Conservation (phyloP, 2,113 vertebrate genomes). For the Physeter macrocephalus region DNA sequence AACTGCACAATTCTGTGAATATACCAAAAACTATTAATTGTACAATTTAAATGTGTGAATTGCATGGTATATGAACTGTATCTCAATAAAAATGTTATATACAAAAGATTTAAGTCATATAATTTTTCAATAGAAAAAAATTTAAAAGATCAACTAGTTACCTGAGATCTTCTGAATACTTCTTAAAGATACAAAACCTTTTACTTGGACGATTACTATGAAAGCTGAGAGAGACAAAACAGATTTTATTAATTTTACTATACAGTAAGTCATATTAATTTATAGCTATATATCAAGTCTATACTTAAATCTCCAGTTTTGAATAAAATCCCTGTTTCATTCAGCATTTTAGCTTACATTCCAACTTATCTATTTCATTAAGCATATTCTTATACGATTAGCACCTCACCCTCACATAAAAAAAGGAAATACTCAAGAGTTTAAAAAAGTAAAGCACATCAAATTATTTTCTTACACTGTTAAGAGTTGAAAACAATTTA, state of each 20-base stretch:
- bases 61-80: background rate
- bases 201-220: slow-evolving; percentile 90
- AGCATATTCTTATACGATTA: background rate
- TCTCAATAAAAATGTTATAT: background rate
- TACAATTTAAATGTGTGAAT: background rate
- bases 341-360: background rate
- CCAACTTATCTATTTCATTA: background rate
- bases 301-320: slow-evolving; percentile 17
- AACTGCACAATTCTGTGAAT: background rate
- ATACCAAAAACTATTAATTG: background rate
- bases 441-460: background rate
- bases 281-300: background rate
- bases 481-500: background rate
- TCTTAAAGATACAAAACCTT: slow-evolving; percentile 86
- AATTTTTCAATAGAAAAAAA: slow-evolving; percentile 23
- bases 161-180: slow-evolving; percentile 81
- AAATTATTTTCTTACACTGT: background rate
- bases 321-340: slow-evolving; percentile 4
- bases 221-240: slow-evolving; percentile 83
- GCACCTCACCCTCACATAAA: background rate
- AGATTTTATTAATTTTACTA: slow-evolving; percentile 37
- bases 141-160: slow-evolving; percentile 68
- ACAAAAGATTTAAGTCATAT: background rate
- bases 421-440: slow-evolving; percentile 2
- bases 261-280: slow-evolving; percentile 6